These are phyloP conservation scores for Cabera pusaria DNA, from an alignment of 2,888 invertebrate genomes.

Conservation along the genomic window DNA sequence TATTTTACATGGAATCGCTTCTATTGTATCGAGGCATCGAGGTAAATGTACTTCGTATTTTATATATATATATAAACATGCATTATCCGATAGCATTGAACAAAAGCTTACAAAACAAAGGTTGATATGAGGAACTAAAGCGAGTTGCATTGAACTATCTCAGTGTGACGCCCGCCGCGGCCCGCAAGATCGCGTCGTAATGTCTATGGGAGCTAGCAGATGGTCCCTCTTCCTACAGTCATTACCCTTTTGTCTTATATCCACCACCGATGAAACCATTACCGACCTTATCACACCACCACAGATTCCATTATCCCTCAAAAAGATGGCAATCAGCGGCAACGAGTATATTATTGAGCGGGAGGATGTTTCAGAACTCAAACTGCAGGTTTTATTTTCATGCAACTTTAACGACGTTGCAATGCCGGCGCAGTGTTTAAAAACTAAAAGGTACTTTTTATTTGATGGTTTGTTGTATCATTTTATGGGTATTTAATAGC, in stretches of 20 bases:
- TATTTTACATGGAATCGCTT: too few relatives aligned
- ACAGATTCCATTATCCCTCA: constrained; percentile 37
- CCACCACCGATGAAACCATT: constrained; percentile 33
- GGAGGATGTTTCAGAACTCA: constrained; percentile 64
- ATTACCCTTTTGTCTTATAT: constrained; percentile 72
- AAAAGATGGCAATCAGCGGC: constrained; percentile 43
- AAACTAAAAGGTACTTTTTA: too few relatives aligned
- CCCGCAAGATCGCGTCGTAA: constrained; percentile 62
- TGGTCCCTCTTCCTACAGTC: constrained; percentile 63
- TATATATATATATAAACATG: too few relatives aligned
- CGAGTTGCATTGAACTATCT: constrained; percentile 37
- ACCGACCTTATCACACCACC: constrained; percentile 34
- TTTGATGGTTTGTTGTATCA: too few relatives aligned
- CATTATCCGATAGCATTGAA: too few relatives aligned
- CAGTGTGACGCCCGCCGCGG: constrained; percentile 47
- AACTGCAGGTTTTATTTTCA: constrained; percentile 54
- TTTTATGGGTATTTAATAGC: too few relatives aligned
- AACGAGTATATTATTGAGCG: constrained; percentile 63
- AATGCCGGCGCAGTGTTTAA: constrained; percentile 5
- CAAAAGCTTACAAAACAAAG: too few relatives aligned
- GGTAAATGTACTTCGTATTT: too few relatives aligned
- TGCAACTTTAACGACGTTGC: constrained; percentile 15
- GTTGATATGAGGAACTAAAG: too few relatives aligned
- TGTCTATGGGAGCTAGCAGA: constrained; percentile 71
- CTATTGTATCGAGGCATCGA: too few relatives aligned